Base-by-base conservation (phyloP, 2,797 vertebrate species). In the Sebastes kiyomatsui region DNA sequence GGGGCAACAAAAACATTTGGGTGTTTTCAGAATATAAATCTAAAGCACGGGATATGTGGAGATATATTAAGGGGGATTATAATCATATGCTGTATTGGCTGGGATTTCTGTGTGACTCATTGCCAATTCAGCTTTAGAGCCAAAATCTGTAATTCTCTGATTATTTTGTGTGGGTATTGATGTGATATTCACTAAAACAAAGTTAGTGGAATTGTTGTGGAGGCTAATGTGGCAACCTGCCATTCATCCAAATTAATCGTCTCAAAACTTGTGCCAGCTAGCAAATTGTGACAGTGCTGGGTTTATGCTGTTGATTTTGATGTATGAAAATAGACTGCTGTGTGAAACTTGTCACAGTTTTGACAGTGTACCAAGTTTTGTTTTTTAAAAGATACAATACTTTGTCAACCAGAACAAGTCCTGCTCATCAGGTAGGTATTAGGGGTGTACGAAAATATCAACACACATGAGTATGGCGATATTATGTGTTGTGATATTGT, bases 211-310 rank as follows among this genome's bases (percentile, higher is more conserved):
- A 52, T 8, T 2, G 20, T 55, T 75, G 18, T 42, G 59, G 65
- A 68, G 59, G 28, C 28, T 28, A 12, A 32, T 67, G 58, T 13
- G 61, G 62, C 42, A 66, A 71, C 25, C 55, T 30, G 52, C 56
- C 61, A 77, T 67, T 66, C 70, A 52, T 67, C 61, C 54, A 58
- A 54, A 59, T 74, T 82, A 62, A 58, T 72, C 67, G 46, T 61
- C 42, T 16, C 59, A 35, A 62, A 69, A 60, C 56, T 13, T 46
- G 67, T 80, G 72, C 70, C 73, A 46, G 32, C 74, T 23, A 46
- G 38, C 5, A 64, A 35, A 71, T 9, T 52, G n/a, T 55, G 49
- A 78, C 79, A 73, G 30, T 20, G 33, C 28, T 60, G 68, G 55
- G 25, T 35, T 80, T 55, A 32, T 76, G 81, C 52, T 33, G 42